Conservation (phyloP, 2,888 invertebrate genomes). For the Mesorhabditis belari region DNA sequence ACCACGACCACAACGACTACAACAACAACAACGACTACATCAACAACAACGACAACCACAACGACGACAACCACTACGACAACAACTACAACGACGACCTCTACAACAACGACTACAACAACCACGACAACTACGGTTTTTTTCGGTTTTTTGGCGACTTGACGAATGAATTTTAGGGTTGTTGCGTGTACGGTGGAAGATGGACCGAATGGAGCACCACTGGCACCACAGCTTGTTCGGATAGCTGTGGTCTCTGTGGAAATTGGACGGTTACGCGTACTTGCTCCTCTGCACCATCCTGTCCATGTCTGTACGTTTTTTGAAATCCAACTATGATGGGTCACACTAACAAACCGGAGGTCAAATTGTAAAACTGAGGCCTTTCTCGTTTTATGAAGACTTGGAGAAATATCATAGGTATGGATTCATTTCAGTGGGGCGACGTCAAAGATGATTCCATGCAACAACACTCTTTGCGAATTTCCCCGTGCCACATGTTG, state of each 20-base stretch:
- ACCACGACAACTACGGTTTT: no score
- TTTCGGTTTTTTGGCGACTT: background rate
- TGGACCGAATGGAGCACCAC: constrained; percentile 18
- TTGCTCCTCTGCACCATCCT: constrained; percentile 14
- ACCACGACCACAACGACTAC: background rate
- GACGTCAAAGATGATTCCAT: constrained; percentile 11
- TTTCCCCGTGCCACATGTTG: background rate
- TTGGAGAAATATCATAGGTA: no score
- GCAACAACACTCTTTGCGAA: background rate
- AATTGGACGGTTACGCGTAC: constrained; percentile 10
- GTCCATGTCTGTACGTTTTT: constrained; percentile 18
- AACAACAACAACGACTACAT: background rate
- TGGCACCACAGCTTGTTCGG: constrained; percentile 9
- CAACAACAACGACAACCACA: background rate
- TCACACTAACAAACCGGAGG: background rate
- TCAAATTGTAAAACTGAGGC: background rate
- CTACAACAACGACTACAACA: background rate
- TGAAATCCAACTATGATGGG: background rate
- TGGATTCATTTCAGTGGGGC: constrained; percentile 13
- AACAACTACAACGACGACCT: background rate
- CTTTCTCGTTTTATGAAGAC: no score
- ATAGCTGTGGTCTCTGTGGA: constrained; percentile 26
- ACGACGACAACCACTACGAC: background rate
- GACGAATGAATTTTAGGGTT: constrained; percentile 1
- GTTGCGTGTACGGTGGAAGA: constrained; percentile 7